These are phyloP conservation scores for Helarctos malayanus DNA, from an alignment of 2,797 vertebrate species.

Conservation along the genomic window DNA sequence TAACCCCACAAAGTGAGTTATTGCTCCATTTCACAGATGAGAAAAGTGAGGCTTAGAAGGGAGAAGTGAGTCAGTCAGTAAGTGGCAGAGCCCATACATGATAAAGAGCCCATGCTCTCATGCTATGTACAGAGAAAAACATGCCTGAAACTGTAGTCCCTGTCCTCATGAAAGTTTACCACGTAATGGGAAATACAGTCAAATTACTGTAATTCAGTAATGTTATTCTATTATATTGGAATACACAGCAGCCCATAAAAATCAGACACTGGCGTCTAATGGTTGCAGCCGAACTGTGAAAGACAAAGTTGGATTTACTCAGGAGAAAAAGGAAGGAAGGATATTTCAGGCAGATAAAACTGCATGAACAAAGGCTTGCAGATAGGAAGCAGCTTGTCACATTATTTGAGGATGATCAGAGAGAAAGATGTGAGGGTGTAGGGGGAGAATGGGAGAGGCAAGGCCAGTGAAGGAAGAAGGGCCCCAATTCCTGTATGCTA, in stretches of 20 bases:
- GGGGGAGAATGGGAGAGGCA: neutral
- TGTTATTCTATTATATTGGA: neutral
- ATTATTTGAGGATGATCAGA: constrained; percentile 19
- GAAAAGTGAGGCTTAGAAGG: constrained; percentile 25
- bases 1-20: neutral
- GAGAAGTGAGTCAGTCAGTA: neutral
- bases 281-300: constrained; percentile 37
- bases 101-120: neutral
- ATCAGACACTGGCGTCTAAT: constrained; percentile 32
- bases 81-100: neutral
- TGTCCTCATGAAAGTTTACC: neutral
- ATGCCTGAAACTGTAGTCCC: neutral
- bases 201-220: neutral
- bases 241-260: neutral
- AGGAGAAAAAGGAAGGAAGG: neutral
- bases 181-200: neutral
- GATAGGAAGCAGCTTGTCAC: neutral
- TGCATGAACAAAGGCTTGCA: neutral
- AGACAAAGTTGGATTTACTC: constrained; percentile 28
- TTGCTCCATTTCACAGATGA: constrained; percentile 28
- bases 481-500: neutral
- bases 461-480: neutral
- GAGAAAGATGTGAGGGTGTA: neutral
- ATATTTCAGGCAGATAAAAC: neutral
- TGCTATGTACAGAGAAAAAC: neutral